Evolutionary conservation across 2,888 invertebrate genomes (phyloP), one percentile per base, ranked within the genome.

Genomic region (Eupithecia inturbata): DNA sequence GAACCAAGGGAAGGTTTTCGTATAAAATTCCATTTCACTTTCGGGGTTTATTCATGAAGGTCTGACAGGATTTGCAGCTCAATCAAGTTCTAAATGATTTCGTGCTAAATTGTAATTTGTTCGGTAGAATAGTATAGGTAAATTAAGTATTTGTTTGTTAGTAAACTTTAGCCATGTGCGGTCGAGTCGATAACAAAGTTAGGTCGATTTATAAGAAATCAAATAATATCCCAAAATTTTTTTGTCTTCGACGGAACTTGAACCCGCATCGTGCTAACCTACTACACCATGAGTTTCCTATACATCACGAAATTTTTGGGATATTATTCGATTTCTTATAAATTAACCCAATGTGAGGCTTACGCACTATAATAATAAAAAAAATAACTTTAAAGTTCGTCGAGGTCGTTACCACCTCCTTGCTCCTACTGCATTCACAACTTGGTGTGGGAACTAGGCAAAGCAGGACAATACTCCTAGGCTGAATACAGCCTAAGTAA

Each of bases 401-500:
- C n/a, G n/a, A n/a, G n/a, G n/a, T n/a, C n/a, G 66, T 75, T 76
- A 72, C 33, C 67, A 36, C 41, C 53, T 64, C 45, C 64, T 66
- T 71, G 68, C 31, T 76, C 71, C 33, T 68, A 64, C 64, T 73
- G 60, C 72, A 70, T 68, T 60, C 67, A 41, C 68, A 75, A 72
- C 72, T 75, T 63, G 31, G 72, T 66, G 66, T 70, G 22, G 41
- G 33, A 57, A 75, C 70, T 57, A 64, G 49, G 36, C 45, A 45
- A 60, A 72, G 71, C 60, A 53, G 76, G 79, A 79, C n/a, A n/a
- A n/a, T n/a, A n/a, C n/a, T n/a, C n/a, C n/a, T n/a, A n/a, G n/a
- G n/a, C n/a, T n/a, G 79, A 84, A 72, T 81, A 85, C 86, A 81
- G 81, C 76, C 78, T 80, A 81, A 76, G 83, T 82, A 85, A 85